These are phyloP conservation scores for Antheraea assamensis DNA, from an alignment of 2,888 invertebrate species.

Conservation along the genomic window DNA sequence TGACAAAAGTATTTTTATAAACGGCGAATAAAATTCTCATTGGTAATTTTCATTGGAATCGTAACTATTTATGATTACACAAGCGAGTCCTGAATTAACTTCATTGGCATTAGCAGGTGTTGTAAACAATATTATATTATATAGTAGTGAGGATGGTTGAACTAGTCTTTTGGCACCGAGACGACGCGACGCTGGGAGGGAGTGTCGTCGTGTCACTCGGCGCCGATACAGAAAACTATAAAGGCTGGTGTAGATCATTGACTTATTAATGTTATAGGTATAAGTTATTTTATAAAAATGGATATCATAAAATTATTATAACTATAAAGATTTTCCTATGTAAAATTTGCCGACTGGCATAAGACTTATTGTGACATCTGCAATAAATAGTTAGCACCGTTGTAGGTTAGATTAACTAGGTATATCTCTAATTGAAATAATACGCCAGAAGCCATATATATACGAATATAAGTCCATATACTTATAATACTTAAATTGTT, in stretches of 20 bases:
- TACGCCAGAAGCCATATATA: no score
- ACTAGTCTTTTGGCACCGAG: conserved; percentile 18
- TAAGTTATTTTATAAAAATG: background rate
- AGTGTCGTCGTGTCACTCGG: conserved; percentile 22
- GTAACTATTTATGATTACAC: background rate
- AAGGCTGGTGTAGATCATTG: background rate
- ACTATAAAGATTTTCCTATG: background rate
- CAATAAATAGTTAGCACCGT: no score
- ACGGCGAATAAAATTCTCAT: no score
- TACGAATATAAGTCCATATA: no score
- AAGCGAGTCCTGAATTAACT: background rate
- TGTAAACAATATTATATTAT: conserved; percentile 1
- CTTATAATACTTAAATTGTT: no score
- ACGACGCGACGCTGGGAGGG: conserved; percentile 20
- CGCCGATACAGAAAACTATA: background rate
- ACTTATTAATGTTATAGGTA: background rate
- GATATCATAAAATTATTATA: background rate
- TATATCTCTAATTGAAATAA: no score
- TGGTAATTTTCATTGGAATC: background rate
- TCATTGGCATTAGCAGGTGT: background rate
- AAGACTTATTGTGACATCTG: no score
- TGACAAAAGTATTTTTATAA: no score
- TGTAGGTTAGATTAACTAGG: no score
- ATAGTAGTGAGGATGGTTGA: background rate
- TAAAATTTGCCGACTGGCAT: no score